A percentile compares a stretch with the other conserved stretches of the same genome.
These are phyloP conservation scores for Abrostola tripartita DNA, from an alignment of 2,888 invertebrate species.

Conservation along the genomic window DNA sequence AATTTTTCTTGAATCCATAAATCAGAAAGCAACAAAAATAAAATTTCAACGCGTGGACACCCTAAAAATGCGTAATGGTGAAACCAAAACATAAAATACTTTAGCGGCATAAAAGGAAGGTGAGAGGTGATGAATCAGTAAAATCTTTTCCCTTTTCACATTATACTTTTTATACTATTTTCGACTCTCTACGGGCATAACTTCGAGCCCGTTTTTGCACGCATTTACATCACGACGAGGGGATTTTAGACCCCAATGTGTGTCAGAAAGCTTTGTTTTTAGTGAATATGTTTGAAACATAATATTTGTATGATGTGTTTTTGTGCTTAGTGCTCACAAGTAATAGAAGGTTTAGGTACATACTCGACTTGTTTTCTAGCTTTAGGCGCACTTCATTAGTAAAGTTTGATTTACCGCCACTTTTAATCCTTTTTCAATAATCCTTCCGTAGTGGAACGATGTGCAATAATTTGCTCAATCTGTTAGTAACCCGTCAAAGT, in stretches of 20 bases:
- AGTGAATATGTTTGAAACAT: not conserved
- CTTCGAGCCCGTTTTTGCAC: slow-evolving; percentile 20
- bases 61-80: not conserved
- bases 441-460: too few species aligned
- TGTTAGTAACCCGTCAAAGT: too few species aligned
- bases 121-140: slow-evolving; percentile 18
- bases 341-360: not conserved
- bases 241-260: slow-evolving; percentile 21
- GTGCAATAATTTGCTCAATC: too few species aligned
- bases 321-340: not conserved
- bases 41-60: not conserved
- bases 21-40: not conserved
- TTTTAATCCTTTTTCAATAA: too few species aligned
- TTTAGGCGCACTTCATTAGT: not conserved
- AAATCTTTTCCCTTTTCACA: slow-evolving; percentile 41
- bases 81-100: slow-evolving; percentile 5
- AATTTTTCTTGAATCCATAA: not conserved
- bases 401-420: too few species aligned
- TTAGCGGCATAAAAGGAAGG: slow-evolving; percentile 9
- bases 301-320: not conserved
- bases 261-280: slow-evolving; percentile 25
- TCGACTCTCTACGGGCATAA: slow-evolving; percentile 26
- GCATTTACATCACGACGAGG: slow-evolving; percentile 7
- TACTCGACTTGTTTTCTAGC: not conserved
- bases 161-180: slow-evolving; percentile 28